Evolutionary conservation across 1,140 invertebrate species (phyloP), one percentile per base, ranked within the genome.

Genomic region (Drosophila biarmipes): DNA sequence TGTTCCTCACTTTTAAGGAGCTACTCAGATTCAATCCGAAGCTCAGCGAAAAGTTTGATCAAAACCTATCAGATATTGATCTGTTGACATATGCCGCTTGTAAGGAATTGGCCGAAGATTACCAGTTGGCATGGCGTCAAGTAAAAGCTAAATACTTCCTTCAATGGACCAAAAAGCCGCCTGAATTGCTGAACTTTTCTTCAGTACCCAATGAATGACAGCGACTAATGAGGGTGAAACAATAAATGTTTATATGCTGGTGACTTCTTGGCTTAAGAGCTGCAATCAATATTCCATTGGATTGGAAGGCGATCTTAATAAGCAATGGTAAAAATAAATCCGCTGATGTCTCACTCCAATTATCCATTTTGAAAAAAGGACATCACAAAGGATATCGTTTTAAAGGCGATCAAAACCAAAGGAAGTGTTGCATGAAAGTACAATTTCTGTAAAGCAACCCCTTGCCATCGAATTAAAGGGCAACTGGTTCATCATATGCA

Each of bases 1-100:
- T 97, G 5, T 94, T 95, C 49, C 84, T 93, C 79, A 92, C 61
- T 29, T 96, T 95, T 86, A 53, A 94, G 17, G 76, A 92, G 19
- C 78, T 95, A 53, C 73, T 94, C 29, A 84, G 92, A 81, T 15
- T 67, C 78, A 68, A 62, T 59, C 45, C 48, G 34, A 42, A 57
- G 81, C 21, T 92, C 71, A 87, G 53, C 51, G 67, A 92, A 45
- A 78, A 73, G 80, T 76, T 84, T 17, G 3, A 84, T 53, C 74
- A 74, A 15, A 11, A 45, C 21, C 27, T 77, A 52, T 12, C 31
- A 42, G 29, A 91, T 45, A 38, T 92, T 15, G 55, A 90, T 21
- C 58, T 61, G 27, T 76, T 93, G 29, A 87, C 91, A 19, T 95
- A 95, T 85, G 90, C 79, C 68, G 62, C 90, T 64, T 92, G 92